Conservation (phyloP, 2,113 vertebrate genomes). For the Pipa parva region DNA sequence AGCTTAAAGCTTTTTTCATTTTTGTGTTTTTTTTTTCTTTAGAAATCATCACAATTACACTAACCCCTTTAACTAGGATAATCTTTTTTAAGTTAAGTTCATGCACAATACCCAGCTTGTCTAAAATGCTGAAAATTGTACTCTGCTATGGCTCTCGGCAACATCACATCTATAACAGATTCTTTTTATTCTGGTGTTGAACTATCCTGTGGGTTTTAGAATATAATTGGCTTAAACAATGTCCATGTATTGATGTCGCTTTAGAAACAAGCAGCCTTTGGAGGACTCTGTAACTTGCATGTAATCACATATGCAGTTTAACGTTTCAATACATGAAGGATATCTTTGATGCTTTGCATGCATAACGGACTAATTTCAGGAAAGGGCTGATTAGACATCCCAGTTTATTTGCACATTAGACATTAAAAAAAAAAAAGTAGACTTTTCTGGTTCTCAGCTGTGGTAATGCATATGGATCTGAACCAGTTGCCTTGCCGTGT, state of each 20-base stretch:
- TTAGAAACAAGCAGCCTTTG: not conserved
- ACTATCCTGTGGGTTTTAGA: not conserved
- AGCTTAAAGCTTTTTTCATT: too few species aligned
- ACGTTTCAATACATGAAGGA: conserved; percentile 4
- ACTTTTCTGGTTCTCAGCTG: conserved; percentile 4
- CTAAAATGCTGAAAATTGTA: too few species aligned
- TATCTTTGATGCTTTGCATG: conserved; percentile 12
- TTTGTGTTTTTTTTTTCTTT: too few species aligned
- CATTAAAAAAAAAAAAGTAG: not conserved
- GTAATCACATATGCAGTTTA: conserved; percentile 15
- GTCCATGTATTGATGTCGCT: not conserved
- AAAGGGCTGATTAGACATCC: conserved; percentile 24
- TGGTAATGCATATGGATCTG: conserved; percentile 1
- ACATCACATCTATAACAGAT: too few species aligned
- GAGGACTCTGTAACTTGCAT: not conserved
- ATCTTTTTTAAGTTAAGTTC: too few species aligned
- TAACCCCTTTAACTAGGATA: too few species aligned
- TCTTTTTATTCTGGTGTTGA: not conserved
- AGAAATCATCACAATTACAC: too few species aligned
- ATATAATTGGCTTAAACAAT: conserved; percentile 9
- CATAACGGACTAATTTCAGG: conserved; percentile 6
- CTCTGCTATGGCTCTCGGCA: not conserved
- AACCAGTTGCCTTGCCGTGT: conserved; percentile 29
- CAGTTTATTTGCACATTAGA: not conserved
- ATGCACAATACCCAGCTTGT: too few species aligned